phyloP scores from a whole-genome alignment of 30 jellyfish, hydroid and myxozoan genomes.

The Clytia hemisphaerica region DNA sequence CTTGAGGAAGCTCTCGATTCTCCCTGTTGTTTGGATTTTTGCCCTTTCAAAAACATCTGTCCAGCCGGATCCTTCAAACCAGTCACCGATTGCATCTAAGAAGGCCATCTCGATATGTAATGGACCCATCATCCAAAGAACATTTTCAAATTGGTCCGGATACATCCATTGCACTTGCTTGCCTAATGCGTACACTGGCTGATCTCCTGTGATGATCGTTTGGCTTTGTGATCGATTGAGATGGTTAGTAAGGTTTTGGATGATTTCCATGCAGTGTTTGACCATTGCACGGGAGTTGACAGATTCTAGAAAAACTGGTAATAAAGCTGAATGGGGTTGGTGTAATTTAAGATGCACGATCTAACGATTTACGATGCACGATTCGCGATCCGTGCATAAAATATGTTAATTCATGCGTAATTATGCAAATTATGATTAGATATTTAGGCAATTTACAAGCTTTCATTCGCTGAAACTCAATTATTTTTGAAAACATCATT shows the following conservation, averaged over 20 bases:
- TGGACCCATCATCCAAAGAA: slow-evolving; percentile 50
- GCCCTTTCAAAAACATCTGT: not conserved
- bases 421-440: too few relatives aligned
- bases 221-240: not conserved
- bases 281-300: not conserved
- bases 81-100: slow-evolving; percentile 37
- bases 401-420: too few relatives aligned
- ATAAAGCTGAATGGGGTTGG: too few relatives aligned
- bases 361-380: too few relatives aligned
- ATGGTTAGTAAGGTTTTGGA: not conserved
- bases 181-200: not conserved
- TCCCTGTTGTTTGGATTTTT: not conserved
- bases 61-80: slow-evolving; percentile 41
- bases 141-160: slow-evolving; percentile 30
- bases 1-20: not conserved
- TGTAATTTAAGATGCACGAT: too few relatives aligned
- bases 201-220: not conserved
- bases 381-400: too few relatives aligned
- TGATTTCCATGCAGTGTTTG: not conserved
- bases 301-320: not conserved
- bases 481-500: too few relatives aligned
- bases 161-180: slow-evolving; percentile 36
- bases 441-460: too few relatives aligned
- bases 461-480: too few relatives aligned
- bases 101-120: slow-evolving; percentile 48